phyloP scores from a whole-genome alignment of 2,888 invertebrate genomes.

The Atethmia centrago region DNA sequence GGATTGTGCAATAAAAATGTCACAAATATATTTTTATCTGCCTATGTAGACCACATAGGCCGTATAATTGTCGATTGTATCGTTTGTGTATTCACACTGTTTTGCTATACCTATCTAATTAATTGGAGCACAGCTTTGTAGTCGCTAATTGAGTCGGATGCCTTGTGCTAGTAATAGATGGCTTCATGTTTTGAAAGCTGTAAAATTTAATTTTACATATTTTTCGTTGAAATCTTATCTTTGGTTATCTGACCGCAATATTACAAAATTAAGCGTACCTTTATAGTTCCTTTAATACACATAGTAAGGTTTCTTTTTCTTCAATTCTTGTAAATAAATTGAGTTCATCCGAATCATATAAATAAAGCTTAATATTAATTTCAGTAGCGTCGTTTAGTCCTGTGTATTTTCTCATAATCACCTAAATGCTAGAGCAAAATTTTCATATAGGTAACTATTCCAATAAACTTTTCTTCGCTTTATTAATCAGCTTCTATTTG shows the following conservation, averaged over 20 bases:
- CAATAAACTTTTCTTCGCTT: slow-evolving; percentile 68
- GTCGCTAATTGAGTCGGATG: slow-evolving; percentile 52
- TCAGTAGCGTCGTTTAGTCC: slow-evolving; percentile 15
- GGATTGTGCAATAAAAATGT: slow-evolving; percentile 87
- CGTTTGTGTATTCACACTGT: slow-evolving; percentile 64
- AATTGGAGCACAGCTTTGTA: slow-evolving; percentile 53
- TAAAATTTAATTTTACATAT: slow-evolving; percentile 11
- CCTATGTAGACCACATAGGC: slow-evolving; percentile 70
- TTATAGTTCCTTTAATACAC: background rate
- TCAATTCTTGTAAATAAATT: slow-evolving; percentile 1
- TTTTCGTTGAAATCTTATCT: slow-evolving; percentile 23
- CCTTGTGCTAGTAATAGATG: slow-evolving; percentile 23
- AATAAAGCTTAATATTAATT: slow-evolving; percentile 6
- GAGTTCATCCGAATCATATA: background rate
- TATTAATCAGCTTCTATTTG: slow-evolving; percentile 69
- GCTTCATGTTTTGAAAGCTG: slow-evolving; percentile 14
- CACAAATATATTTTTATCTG: slow-evolving; percentile 82
- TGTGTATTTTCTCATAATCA: slow-evolving; percentile 9
- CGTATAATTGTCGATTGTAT: slow-evolving; percentile 77
- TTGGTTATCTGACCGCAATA: background rate
- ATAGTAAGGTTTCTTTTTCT: background rate
- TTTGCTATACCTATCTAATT: slow-evolving; percentile 59
- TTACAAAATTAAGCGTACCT: background rate
- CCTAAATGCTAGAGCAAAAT: slow-evolving; percentile 50
- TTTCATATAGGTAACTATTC: slow-evolving; percentile 61